Evolutionary conservation across 2,113 vertebrate genomes (phyloP).

Genomic region (Tupaia chinensis): DNA sequence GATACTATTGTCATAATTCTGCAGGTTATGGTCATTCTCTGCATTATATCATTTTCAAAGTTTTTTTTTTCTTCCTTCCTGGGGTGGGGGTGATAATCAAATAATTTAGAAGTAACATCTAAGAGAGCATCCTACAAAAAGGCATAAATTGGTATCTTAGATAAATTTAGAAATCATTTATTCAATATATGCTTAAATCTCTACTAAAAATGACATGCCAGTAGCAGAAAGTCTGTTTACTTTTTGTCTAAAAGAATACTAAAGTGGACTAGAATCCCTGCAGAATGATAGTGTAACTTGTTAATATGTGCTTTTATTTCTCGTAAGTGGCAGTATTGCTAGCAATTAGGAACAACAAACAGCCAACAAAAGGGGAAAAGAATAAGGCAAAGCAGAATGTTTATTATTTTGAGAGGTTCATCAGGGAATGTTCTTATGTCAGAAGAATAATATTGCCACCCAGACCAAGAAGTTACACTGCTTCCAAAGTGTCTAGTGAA

Average conservation of each 20-base stretch:
- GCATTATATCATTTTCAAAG: neutral
- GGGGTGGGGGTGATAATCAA: neutral
- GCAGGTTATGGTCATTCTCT: neutral
- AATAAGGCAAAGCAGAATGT: constrained; percentile 33
- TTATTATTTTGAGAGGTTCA: constrained; percentile 73
- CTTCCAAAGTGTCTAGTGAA: neutral
- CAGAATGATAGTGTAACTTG: neutral
- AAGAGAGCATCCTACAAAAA: constrained; percentile 22
- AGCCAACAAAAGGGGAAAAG: neutral
- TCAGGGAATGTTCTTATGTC: constrained; percentile 9
- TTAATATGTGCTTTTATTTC: constrained; percentile 75
- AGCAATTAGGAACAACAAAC: constrained; percentile 74
- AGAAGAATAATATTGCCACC: constrained; percentile 20
- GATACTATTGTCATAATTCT: neutral
- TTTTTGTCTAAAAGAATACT: constrained; percentile 56
- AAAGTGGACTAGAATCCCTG: constrained; percentile 24
- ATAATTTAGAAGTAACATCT: neutral
- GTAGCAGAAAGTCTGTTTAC: constrained; percentile 17
- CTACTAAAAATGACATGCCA: neutral
- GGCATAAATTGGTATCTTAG: neutral
- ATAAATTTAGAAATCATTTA: constrained; percentile 37
- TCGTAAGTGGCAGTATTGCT: neutral
- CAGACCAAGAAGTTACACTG: neutral
- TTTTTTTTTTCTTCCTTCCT: neutral
- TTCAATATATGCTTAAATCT: constrained; percentile 12